These are phyloP conservation scores for Taurulus bubalis DNA, from an alignment of 2,113 vertebrate genomes.

Conservation along the genomic window DNA sequence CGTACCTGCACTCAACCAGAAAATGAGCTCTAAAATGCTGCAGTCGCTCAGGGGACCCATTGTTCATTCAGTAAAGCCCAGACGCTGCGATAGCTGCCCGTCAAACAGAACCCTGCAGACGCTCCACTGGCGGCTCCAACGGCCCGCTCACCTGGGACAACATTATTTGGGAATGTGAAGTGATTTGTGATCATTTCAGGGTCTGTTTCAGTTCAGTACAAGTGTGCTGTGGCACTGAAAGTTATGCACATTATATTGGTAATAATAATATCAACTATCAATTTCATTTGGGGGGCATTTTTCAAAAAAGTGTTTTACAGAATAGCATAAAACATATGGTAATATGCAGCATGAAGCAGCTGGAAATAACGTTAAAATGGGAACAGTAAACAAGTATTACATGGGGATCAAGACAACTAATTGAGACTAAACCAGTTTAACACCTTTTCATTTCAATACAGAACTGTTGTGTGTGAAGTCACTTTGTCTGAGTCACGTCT, in stretches of 20 bases:
- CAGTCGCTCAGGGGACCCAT: constrained; percentile 51
- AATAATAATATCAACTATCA: neutral
- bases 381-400: too few relatives aligned
- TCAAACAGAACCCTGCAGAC: constrained; percentile 37
- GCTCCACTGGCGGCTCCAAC: constrained; percentile 1
- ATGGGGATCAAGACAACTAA: too few relatives aligned
- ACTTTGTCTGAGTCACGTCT: neutral
- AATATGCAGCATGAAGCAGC: neutral
- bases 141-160: constrained; percentile 17
- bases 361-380: neutral
- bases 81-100: constrained; percentile 50
- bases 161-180: constrained; percentile 13
- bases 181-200: constrained; percentile 4
- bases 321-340: neutral
- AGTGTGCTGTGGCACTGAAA: neutral
- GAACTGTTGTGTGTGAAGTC: too few relatives aligned
- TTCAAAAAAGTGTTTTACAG: neutral
- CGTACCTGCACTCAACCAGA: constrained; percentile 50
- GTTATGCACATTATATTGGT: neutral
- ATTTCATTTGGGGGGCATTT: neutral
- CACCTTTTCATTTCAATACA: too few relatives aligned
- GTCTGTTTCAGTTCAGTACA: neutral
- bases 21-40: constrained; percentile 60
- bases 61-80: constrained; percentile 43
- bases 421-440: too few relatives aligned